Base-by-base conservation (phyloP, 2,113 vertebrate species). In the Neodon shergylaensis region DNA sequence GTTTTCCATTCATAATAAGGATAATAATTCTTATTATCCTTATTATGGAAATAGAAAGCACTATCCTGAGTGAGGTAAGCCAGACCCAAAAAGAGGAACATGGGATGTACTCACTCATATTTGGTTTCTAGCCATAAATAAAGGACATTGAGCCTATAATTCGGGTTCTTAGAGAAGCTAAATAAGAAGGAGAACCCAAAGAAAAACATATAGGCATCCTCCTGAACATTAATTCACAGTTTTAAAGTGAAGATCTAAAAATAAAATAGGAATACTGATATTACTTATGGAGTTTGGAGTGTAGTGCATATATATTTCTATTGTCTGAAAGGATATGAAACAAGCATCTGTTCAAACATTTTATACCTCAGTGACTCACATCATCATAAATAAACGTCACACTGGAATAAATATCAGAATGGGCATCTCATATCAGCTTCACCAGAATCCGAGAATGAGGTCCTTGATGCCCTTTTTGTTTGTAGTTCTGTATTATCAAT, bases 371-470 rank as follows among this genome's bases (percentile, higher is more conserved):
- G 1, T 84, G 19, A 12, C 74, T 96, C 61, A 31, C 28, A 82
- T 76, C 21, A 86, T 78, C 28, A 86, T 89, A 73, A 96, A 74
- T 79, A 65, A 88, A 17, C 49, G n/a, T 87, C 39, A 87, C 16
- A 44, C 9, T 12, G 16, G 7, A 88, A 83, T 68, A 84, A 61
- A 39, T 91, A 81, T 79, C 58, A 92, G 36, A 78, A 96, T 17
- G 24, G 16, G n/a, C 1, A 61, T 17, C 6, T 31, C 5, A 61
- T 19, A 54, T 47, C 7, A 83, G 28, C 24, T 93, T 96, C 28
- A 42, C 7, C 7, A 24, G 16, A 70, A 73, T 39, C 33, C n/a
- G 86, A 22, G 13, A 92, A 26, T 33, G 44, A 4, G 3, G 10
- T 87, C 91, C 82, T 47, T 5, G 82, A 79, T 26, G 12, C 52